Evolutionary conservation across 2,888 invertebrate genomes (phyloP).

Genomic region (Cremastinae sp.): DNA sequence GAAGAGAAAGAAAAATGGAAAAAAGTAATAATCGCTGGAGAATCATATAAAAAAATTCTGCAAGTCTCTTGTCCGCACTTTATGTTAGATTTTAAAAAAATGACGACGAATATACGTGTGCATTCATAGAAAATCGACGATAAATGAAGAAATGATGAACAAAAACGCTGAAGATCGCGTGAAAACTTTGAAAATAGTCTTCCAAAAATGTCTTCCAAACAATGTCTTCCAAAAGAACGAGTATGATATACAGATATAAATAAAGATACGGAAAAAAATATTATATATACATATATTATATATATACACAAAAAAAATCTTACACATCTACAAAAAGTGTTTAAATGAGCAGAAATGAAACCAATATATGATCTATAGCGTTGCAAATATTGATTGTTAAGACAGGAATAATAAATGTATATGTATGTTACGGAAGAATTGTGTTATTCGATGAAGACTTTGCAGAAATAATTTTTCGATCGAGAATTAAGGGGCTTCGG

Average conservation of each 20-base stretch:
- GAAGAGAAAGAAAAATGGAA: no score
- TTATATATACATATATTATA: slow-evolving; percentile 22
- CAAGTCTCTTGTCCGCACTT: no score
- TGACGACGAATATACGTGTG: not conserved
- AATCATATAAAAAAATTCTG: not conserved
- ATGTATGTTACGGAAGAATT: slow-evolving; percentile 41
- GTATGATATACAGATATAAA: slow-evolving; percentile 56
- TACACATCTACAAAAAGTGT: slow-evolving; percentile 37
- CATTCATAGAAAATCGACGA: not conserved
- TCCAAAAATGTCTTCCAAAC: slow-evolving; percentile 76
- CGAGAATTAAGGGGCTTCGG: no score
- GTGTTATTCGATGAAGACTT: slow-evolving; percentile 22
- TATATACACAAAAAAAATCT: slow-evolving; percentile 37
- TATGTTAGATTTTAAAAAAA: no score
- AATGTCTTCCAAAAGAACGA: slow-evolving; percentile 74
- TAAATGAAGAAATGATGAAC: not conserved
- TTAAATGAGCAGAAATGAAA: slow-evolving; percentile 50
- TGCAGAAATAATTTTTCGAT: slow-evolving; percentile 29
- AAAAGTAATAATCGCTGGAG: slow-evolving; percentile 1
- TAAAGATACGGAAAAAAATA: slow-evolving; percentile 30
- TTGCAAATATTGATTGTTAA: slow-evolving; percentile 62
- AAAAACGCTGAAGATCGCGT: slow-evolving; percentile 8
- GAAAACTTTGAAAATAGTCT: slow-evolving; percentile 70
- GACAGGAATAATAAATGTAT: slow-evolving; percentile 54
- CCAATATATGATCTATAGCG: slow-evolving; percentile 47